Base-by-base conservation (phyloP, 2,888 invertebrate species). In the Tethea ocularis region DNA sequence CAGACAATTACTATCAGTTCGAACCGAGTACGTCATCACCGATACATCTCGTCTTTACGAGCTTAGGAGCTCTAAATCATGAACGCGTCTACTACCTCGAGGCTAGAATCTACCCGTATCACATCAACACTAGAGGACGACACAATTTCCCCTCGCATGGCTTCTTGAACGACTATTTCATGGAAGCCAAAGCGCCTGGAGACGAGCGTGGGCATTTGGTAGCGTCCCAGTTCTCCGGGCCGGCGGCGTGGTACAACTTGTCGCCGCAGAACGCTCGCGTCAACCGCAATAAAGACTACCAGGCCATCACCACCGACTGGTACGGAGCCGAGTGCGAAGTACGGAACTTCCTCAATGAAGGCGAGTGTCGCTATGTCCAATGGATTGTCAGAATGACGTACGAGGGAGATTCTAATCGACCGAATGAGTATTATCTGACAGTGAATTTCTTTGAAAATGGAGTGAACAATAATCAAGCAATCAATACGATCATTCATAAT, bases 201-300 rank as follows among this genome's bases (percentile, higher is more conserved):
- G 62, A 62, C 7, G 62, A 57, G 56, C 62, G 59, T 6, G 59
- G 62, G 1, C 62, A 62, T 23, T 51, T 62, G 5, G 62, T 62
- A 5, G 62, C 56, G 10, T 59, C 62, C 11, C 62, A 62, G 38
- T 62, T 62, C 57, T 62, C 62, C 11, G 62, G 62, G n/a, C 62
- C 62, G 13, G 57, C 60, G 2, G 60, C 58, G 36, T 62, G 62
- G 62, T 62, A 57, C 57, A 62, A 62, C 26, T 46, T 62, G 8
- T 62, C 62, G 1, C 59, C 62, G 52, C 62, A 62, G 26, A 62
- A 60, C n/a, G 41, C 59, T 2, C 57, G 59, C 2, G 62, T 62
- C 36, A 62, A 62, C 52, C 59, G 62, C 10, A 62, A 62, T 17
- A 20, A 46, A 24, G 59, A 52, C 20, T 62, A 52, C 56, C 57